phyloP scores from a whole-genome alignment of 2,888 invertebrate genomes.

The Apodemia zela region DNA sequence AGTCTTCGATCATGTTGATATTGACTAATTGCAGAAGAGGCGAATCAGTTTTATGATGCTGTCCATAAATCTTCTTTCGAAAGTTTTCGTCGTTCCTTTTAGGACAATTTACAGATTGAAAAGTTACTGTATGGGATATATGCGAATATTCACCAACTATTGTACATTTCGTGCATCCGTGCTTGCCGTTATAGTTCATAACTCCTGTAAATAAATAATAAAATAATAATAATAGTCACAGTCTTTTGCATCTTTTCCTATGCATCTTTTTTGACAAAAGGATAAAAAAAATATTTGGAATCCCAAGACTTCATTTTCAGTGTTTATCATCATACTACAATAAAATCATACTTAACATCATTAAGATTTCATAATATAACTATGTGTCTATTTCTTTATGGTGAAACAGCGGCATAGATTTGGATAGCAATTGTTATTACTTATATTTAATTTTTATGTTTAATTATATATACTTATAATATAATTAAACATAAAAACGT shows the following conservation, averaged over 20 bases:
- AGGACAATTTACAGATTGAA: conserved; percentile 13
- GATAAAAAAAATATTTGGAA: background rate
- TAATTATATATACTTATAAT: too few species aligned
- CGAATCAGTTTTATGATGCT: conserved; percentile 26
- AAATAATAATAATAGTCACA: conserved; percentile 4
- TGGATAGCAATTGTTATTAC: background rate
- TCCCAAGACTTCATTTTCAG: background rate
- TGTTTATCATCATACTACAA: background rate
- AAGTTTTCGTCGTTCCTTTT: conserved; percentile 21
- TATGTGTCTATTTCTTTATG: conserved; percentile 1
- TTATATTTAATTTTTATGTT: too few species aligned
- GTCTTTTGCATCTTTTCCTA: background rate
- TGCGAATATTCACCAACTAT: conserved; percentile 23
- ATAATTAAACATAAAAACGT: too few species aligned
- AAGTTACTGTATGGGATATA: conserved; percentile 22
- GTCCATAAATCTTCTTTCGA: conserved; percentile 20
- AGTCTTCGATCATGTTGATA: conserved; percentile 34
- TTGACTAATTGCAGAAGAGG: conserved; percentile 23
- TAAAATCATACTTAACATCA: background rate
- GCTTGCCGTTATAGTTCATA: conserved; percentile 15
- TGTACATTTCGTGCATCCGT: conserved; percentile 20
- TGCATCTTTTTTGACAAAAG: conserved; percentile 1
- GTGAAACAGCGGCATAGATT: background rate
- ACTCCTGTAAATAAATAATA: conserved; percentile 3
- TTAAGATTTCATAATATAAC: background rate